phyloP scores from a whole-genome alignment of 1,140 invertebrate genomes.

The Penaeus japonicus region DNA sequence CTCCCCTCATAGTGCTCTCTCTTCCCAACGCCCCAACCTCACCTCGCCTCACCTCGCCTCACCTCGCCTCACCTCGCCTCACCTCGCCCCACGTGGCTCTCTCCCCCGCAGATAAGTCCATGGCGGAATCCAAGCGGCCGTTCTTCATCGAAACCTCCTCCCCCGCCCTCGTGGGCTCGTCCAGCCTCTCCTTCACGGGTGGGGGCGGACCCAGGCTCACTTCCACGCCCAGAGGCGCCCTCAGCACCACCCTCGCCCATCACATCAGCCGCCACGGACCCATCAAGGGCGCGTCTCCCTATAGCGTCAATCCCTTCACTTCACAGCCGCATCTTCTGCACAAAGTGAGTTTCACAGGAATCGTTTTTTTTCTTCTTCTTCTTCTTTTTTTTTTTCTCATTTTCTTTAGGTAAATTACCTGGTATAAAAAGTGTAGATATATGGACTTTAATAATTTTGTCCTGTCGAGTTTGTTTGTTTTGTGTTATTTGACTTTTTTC shows the following conservation, averaged over 20 bases:
- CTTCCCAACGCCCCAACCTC: background rate
- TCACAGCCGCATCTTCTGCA: conserved; percentile 58
- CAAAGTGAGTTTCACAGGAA: conserved; percentile 16
- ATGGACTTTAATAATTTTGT: too few relatives aligned
- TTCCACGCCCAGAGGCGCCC: conserved; percentile 27
- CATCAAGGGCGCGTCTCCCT: conserved; percentile 31
- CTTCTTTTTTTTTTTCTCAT: background rate
- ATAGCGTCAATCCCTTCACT: conserved; percentile 58
- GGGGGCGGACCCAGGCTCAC: conserved; percentile 13
- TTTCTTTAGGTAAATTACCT: too few relatives aligned
- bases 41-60: background rate
- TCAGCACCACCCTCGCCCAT: conserved; percentile 38
- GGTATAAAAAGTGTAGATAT: too few relatives aligned
- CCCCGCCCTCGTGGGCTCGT: conserved; percentile 40
- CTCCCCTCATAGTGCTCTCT: background rate
- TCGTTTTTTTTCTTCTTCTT: background rate
- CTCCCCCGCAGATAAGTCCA: conserved; percentile 42
- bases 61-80: background rate
- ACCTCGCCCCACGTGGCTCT: background rate
- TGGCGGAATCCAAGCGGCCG: conserved; percentile 48
- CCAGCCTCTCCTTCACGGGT: conserved; percentile 46
- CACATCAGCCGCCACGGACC: conserved; percentile 29
- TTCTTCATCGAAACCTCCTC: conserved; percentile 58
- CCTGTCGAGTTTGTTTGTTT: too few relatives aligned
- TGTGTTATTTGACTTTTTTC: too few relatives aligned